These are phyloP conservation scores for Archaeoteleia sp. DNA, from an alignment of 2,888 invertebrate genomes.

Conservation along the genomic window DNA sequence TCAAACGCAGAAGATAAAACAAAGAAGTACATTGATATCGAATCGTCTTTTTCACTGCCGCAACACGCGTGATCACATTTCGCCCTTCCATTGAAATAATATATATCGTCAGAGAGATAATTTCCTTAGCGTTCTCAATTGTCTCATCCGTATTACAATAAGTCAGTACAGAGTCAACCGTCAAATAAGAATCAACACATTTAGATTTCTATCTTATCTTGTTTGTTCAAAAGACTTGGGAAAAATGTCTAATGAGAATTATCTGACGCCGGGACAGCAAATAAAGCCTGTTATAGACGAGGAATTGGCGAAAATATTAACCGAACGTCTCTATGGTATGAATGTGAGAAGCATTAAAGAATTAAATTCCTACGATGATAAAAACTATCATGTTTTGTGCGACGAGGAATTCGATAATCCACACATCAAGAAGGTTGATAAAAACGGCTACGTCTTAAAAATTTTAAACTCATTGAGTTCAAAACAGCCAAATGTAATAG, in stretches of 20 bases:
- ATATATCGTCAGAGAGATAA: too few species aligned
- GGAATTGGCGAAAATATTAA: slow-evolving; percentile 77
- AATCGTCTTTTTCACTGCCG: too few species aligned
- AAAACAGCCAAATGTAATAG: slow-evolving; percentile 79
- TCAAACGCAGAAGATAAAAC: too few species aligned
- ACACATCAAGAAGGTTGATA: slow-evolving; percentile 77
- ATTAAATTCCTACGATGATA: slow-evolving; percentile 87
- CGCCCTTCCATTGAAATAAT: too few species aligned
- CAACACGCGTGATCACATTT: too few species aligned
- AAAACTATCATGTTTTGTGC: slow-evolving; percentile 82
- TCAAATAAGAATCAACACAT: background rate
- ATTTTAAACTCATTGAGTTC: slow-evolving; percentile 90
- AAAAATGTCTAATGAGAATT: slow-evolving; percentile 28
- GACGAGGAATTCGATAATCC: slow-evolving; percentile 79
- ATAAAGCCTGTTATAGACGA: slow-evolving; percentile 78
- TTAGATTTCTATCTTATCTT: background rate
- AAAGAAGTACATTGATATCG: too few species aligned
- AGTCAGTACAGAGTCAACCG: background rate
- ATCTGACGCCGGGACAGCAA: slow-evolving; percentile 77
- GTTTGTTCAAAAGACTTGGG: background rate
- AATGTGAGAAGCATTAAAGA: slow-evolving; percentile 78
- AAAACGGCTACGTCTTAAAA: slow-evolving; percentile 86
- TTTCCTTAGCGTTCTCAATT: slow-evolving; percentile 14
- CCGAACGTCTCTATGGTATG: slow-evolving; percentile 80
- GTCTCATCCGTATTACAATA: slow-evolving; percentile 5